Base-by-base conservation (phyloP, 2,113 vertebrate genomes). In the Coracopsis vasa region DNA sequence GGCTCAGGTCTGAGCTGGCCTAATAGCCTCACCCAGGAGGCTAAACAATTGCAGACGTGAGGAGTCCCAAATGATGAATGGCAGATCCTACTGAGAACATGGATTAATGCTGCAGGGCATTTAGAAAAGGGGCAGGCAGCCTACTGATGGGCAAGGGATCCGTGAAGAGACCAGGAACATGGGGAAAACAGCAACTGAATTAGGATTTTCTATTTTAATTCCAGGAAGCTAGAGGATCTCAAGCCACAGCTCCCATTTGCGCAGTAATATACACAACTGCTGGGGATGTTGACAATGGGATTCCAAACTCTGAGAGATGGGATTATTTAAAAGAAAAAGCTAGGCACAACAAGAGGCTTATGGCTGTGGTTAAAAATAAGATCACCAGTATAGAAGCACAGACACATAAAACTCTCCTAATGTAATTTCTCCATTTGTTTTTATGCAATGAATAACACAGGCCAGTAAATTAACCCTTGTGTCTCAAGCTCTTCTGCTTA, bases 311-410 rank as follows among this genome's bases (percentile, higher is more conserved):
- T 81, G 61, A 88, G 60, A 80, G 67, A 92, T n/a, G 24, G 10
- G 80, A 88, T 95, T 79, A 27, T 24, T 58, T 58, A 62, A 64
- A 84, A 61, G 48, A 19, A 66, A n/a, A 53, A 61, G 12, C 42
- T 19, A 54, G 42, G 64, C 86, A 89, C 27, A 67, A 79, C 17
- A 66, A 72, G 70, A 93, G 58, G 47, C 86, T 96, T 96, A 91
- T 0, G 1, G 86, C 80, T 54, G 66, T 94, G 27, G 90, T 94
- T 95, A 96, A 95, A 96, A 96, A 95, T 94, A 94, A 95, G 78
- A 27, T 56, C 42, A 5, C 50, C 67, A 90, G 31, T 15, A 84
- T 6, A 84, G 56, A 86, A 93, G 37, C 4, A 0, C 2, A 88
- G 86, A 88, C 72, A 71, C 31, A 47, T 27, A 86, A 93, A 88